Conservation (phyloP, 2,888 invertebrate genomes). For the Tanypteryx hageni region DNA sequence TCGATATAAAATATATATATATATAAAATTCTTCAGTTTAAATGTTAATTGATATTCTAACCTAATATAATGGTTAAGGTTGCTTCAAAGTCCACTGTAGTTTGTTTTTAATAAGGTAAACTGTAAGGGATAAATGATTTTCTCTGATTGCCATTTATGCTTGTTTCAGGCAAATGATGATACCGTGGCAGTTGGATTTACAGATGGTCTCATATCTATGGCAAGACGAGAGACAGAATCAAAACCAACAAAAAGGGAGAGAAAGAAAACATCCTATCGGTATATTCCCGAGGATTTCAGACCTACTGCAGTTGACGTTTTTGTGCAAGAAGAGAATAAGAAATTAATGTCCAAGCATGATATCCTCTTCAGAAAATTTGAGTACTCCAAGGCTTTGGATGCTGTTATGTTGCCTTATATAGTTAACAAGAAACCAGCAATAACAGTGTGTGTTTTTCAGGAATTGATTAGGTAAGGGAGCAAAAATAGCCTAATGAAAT, state of each 20-base stretch:
- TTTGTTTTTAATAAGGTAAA: no score
- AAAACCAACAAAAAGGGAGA: constrained; percentile 66
- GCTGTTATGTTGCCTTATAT: constrained; percentile 81
- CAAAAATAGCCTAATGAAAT: background rate
- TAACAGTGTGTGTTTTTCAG: constrained; percentile 88
- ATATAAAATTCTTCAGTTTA: no score
- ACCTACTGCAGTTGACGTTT: constrained; percentile 76
- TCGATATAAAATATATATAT: no score
- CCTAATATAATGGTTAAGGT: no score
- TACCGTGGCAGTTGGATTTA: constrained; percentile 93
- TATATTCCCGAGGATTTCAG: constrained; percentile 72
- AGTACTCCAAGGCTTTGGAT: constrained; percentile 88
- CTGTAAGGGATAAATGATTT: no score
- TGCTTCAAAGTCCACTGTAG: no score
- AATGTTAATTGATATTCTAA: no score
- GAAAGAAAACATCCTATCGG: constrained; percentile 41
- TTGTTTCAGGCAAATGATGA: constrained; percentile 82
- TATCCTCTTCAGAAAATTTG: constrained; percentile 85
- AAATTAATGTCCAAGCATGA: constrained; percentile 81
- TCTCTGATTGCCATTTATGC: background rate
- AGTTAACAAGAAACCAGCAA: constrained; percentile 83
- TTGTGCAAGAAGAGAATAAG: constrained; percentile 75
- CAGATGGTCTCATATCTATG: constrained; percentile 93
- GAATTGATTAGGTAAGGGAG: constrained; percentile 83
- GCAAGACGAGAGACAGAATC: constrained; percentile 82